Conservation (phyloP, 2,113 vertebrate species). For the Calypte anna region DNA sequence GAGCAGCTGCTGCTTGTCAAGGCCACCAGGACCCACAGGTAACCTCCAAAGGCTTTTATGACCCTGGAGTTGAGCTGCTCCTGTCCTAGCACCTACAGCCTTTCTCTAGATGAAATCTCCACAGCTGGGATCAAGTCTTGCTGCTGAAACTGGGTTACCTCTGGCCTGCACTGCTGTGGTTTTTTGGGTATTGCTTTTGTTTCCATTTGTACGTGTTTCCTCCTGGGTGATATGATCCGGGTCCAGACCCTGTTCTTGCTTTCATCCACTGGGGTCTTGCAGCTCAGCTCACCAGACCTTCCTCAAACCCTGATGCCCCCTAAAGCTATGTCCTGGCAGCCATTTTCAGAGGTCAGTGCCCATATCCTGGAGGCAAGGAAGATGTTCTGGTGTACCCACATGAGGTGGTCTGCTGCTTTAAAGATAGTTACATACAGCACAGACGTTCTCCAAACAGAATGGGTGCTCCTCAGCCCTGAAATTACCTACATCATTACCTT, state of each 20-base stretch:
- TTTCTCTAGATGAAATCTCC: background rate
- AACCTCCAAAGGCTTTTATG: background rate
- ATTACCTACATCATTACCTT: rapidly evolving
- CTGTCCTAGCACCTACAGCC: background rate
- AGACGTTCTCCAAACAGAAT: background rate
- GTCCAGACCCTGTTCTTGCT: background rate
- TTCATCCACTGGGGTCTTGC: background rate
- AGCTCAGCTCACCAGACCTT: background rate
- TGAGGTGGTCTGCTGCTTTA: background rate
- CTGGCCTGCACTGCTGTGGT: background rate
- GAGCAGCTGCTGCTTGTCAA: background rate
- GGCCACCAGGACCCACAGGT: background rate
- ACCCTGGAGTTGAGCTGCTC: background rate
- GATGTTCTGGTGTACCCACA: background rate
- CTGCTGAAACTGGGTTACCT: background rate
- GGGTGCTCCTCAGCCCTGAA: background rate
- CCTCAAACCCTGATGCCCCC: background rate
- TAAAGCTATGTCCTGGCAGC: background rate
- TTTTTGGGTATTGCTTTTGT: background rate
- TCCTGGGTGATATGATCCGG: too few relatives aligned
- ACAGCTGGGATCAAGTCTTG: background rate
- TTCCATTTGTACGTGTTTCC: rapidly evolving
- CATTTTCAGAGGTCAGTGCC: rapidly evolving
- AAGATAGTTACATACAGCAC: background rate
- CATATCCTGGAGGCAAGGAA: background rate